Evolutionary conservation across 1,140 invertebrate species (phyloP), one percentile per base, ranked within the genome.

Genomic region (Brachionus calyciflorus): DNA sequence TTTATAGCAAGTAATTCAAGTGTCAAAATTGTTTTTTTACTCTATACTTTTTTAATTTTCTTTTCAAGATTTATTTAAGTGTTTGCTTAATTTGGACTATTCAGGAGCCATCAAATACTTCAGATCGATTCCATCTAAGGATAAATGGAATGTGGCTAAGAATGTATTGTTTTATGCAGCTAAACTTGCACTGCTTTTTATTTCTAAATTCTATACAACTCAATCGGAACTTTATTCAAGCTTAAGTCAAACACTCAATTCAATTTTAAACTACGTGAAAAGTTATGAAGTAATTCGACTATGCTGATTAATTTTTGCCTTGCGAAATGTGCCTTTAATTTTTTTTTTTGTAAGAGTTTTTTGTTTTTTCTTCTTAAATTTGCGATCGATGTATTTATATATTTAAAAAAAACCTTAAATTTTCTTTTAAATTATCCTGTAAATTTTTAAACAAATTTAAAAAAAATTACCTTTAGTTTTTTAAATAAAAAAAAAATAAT

Each of bases 71-170:
- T 17, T 65, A 1, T 65, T 65, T n/a, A 65, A 21, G 24, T 37
- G 41, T 65, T 65, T 65, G 60, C 21, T 65, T 17, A 44, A 41
- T 65, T 26, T 44, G 12, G 41, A 65, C 17, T 28, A 44, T 44
- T 10, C 9, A 24, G 24, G 40, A 44, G 7, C n/a, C 6, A 21
- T 65, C 12, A n/a, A 1, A 44, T 44, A 65, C 26, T 46, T 65
- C 24, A 44, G 17, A n/a, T 2, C 24, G 6, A 19, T 65, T 6
- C 26, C 60, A n/a, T 21, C 44, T 9, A 41, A 21, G 24, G 60
- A 65, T 19, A 9, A 24, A 44, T 65, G 60, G 60, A 65, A 65
- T 26, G 60, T 65, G 4, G 6, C 44, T 10, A 65, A 65, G 44
- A 65, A 65, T 26, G 19, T 65, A 28, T 17, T 65, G 10, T 65